Evolutionary conservation across 2,797 vertebrate genomes (phyloP).

Genomic region (Galagoides demidoff): DNA sequence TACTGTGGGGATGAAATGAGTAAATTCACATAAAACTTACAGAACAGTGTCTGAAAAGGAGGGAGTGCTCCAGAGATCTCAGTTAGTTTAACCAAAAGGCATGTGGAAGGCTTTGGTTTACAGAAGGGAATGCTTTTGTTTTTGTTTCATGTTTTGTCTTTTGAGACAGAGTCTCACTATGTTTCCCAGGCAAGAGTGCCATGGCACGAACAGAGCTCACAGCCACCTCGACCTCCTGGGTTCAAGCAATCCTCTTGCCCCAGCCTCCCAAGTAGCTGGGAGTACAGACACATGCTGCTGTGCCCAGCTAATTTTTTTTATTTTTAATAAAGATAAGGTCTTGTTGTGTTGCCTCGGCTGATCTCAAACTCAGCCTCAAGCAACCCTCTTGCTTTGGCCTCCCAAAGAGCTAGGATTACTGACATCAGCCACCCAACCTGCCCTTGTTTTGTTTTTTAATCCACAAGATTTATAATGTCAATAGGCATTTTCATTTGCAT

Average conservation of each 20-base stretch:
- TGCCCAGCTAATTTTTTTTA: background rate
- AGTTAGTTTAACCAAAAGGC: background rate
- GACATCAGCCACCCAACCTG: background rate
- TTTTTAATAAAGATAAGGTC: background rate
- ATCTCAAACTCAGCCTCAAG: background rate
- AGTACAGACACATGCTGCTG: background rate
- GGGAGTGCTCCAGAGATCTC: background rate
- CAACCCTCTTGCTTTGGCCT: background rate
- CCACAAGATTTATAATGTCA: background rate
- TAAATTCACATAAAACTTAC: background rate
- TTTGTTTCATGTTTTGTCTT: background rate
- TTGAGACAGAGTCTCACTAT: background rate
- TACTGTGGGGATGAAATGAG: background rate
- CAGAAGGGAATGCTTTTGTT: background rate
- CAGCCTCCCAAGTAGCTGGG: background rate
- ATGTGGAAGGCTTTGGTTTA: background rate
- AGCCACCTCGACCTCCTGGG: background rate
- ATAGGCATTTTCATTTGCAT: background rate
- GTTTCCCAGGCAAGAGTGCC: background rate
- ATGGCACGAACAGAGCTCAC: background rate
- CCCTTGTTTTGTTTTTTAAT: conserved; percentile 3
- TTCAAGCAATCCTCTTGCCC: background rate
- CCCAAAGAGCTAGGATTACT: background rate
- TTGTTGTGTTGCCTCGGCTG: background rate
- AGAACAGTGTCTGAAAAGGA: background rate